Evolutionary conservation across 1,140 invertebrate species (phyloP).

Genomic region (Xylocopa sonorina): DNA sequence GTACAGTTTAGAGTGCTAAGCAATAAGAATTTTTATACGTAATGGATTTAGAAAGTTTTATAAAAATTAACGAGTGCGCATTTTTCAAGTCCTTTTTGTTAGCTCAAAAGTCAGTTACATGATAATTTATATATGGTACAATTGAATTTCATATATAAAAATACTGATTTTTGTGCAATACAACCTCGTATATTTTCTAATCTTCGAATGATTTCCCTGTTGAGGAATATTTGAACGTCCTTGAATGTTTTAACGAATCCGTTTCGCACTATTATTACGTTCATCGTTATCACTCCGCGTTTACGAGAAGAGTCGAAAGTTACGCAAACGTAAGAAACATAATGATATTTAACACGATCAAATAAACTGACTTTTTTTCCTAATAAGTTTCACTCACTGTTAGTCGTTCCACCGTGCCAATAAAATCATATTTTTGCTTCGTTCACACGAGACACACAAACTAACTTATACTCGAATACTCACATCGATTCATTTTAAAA

Average conservation of each 20-base stretch:
- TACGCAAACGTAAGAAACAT: neutral
- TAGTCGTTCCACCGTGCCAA: constrained; percentile 38
- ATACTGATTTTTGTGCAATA: constrained; percentile 33
- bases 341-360: neutral
- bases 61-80: neutral
- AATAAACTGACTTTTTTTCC: constrained; percentile 25
- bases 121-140: constrained; percentile 28
- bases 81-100: neutral
- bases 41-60: neutral
- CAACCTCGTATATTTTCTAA: neutral
- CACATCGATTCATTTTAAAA: constrained; percentile 1
- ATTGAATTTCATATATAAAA: constrained; percentile 39
- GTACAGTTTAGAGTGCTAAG: neutral
- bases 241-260: neutral
- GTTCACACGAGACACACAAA: neutral
- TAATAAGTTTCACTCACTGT: constrained; percentile 9
- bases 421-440: neutral
- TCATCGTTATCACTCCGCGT: neutral
- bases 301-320: neutral
- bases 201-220: neutral
- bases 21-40: neutral
- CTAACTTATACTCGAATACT: constrained; percentile 10
- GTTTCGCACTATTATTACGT: constrained; percentile 4
- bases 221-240: neutral
- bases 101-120: constrained; percentile 3